A percentile compares a stretch with the other conserved stretches of the same genome.
Evolutionary conservation across 2,113 vertebrate genomes (phyloP).

Genomic region (Vulpes vulpes): DNA sequence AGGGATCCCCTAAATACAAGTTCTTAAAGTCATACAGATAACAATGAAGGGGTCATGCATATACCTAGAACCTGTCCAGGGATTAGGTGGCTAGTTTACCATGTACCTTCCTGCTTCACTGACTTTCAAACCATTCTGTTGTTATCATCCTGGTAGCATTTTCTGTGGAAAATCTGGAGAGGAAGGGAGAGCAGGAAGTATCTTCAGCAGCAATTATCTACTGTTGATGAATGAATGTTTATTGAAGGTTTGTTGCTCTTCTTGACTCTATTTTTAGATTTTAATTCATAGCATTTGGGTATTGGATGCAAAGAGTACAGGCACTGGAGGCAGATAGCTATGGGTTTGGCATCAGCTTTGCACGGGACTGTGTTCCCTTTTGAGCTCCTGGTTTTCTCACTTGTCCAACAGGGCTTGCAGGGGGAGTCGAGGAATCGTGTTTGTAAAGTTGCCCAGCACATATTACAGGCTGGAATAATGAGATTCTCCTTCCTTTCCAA

Average conservation of each 20-base stretch:
- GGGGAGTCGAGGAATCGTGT: neutral
- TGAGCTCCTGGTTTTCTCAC: neutral
- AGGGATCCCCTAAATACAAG: neutral
- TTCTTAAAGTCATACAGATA: neutral
- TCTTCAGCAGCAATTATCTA: neutral
- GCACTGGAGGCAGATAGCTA: fast-evolving
- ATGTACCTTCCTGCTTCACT: neutral
- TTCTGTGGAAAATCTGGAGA: neutral
- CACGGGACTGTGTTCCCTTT: too few species aligned
- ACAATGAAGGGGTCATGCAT: neutral
- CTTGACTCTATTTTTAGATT: neutral
- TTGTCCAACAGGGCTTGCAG: neutral
- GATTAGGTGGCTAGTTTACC: neutral
- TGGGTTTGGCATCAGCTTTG: neutral
- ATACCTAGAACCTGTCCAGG: neutral
- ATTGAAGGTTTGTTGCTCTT: neutral
- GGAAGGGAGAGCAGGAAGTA: too few species aligned
- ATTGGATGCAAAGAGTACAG: neutral
- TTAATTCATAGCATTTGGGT: neutral
- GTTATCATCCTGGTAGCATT: neutral
- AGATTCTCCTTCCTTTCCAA: neutral
- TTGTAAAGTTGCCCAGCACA: neutral
- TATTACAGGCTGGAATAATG: neutral
- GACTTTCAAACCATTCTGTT: neutral
- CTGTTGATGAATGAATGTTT: neutral